A percentile compares a stretch with the other conserved stretches of the same genome.
Evolutionary conservation across 1,140 invertebrate genomes (phyloP).

Genomic region (Papilio dardanus): DNA sequence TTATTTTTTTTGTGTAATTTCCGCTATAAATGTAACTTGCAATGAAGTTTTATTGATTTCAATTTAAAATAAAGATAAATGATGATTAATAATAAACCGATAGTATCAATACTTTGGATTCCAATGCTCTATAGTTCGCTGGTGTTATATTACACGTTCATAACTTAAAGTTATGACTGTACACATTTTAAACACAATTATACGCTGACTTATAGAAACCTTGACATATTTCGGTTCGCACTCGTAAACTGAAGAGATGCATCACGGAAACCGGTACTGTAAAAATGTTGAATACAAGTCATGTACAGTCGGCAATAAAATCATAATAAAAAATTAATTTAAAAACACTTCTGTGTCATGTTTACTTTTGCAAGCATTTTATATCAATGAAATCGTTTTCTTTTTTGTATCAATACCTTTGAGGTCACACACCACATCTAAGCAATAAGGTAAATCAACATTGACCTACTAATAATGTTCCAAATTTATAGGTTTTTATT

Average conservation of each 20-base stretch:
- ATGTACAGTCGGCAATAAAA: slow-evolving; percentile 18
- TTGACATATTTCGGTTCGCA: slow-evolving; percentile 56
- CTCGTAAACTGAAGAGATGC: slow-evolving; percentile 45
- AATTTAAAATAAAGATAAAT: neutral
- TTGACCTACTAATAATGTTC: slow-evolving; percentile 23
- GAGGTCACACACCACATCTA: slow-evolving; percentile 16
- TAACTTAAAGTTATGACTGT: slow-evolving; percentile 32
- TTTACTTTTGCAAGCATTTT: slow-evolving; percentile 12
- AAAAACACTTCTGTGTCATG: slow-evolving; percentile 19
- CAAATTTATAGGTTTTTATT: slow-evolving; percentile 23
- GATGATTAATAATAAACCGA: neutral
- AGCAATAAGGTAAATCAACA: slow-evolving; percentile 23
- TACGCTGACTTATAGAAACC: slow-evolving; percentile 45
- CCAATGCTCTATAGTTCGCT: neutral
- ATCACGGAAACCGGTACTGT: slow-evolving; percentile 48
- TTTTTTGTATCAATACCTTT: slow-evolving; percentile 12
- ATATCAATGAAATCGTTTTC: neutral
- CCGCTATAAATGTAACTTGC: neutral
- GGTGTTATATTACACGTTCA: neutral
- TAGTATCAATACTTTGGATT: neutral
- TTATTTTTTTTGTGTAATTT: neutral
- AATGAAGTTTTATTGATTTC: neutral
- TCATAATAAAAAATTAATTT: slow-evolving; percentile 29
- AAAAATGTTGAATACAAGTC: slow-evolving; percentile 31
- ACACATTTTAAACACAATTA: slow-evolving; percentile 46